These are phyloP conservation scores for Horisme vitalbata DNA, from an alignment of 2,888 invertebrate genomes.

Conservation along the genomic window DNA sequence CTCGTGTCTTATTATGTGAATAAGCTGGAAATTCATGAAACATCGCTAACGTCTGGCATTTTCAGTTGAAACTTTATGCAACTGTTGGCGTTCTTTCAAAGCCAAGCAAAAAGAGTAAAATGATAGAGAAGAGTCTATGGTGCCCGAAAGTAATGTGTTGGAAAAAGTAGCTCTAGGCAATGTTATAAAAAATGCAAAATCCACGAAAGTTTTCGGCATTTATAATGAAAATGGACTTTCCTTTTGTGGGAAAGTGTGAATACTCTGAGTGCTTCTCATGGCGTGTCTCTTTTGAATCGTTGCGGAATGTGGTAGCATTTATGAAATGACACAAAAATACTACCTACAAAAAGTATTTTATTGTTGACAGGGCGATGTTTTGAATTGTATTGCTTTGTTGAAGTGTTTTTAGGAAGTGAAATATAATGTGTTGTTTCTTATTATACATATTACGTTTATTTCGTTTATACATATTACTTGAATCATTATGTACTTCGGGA, in stretches of 20 bases:
- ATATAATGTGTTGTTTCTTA: no score
- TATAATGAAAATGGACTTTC: slow-evolving; percentile 21
- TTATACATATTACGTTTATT: no score
- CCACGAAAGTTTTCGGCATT: slow-evolving; percentile 25
- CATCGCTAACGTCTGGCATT: slow-evolving; percentile 35
- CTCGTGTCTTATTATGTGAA: slow-evolving; percentile 30
- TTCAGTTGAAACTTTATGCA: slow-evolving; percentile 39
- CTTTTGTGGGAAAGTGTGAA: slow-evolving; percentile 8
- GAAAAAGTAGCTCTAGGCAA: slow-evolving; percentile 45
- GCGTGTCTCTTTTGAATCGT: not conserved
- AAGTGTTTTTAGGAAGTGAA: no score
- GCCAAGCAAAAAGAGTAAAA: slow-evolving; percentile 39
- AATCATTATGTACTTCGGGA: no score
- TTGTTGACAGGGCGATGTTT: no score
- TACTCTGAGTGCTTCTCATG: slow-evolving; percentile 3
- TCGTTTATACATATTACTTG: no score
- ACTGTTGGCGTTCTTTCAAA: slow-evolving; percentile 42
- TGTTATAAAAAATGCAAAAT: slow-evolving; percentile 29
- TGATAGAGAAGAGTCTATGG: slow-evolving; percentile 37
- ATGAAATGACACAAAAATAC: not conserved
- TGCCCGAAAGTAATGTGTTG: slow-evolving; percentile 44
- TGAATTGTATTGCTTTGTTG: no score
- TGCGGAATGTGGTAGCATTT: no score
- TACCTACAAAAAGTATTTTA: no score
- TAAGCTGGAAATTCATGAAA: slow-evolving; percentile 37